Evolutionary conservation across 2,888 invertebrate species (phyloP).

Genomic region (Synanthedon formicaeformis): DNA sequence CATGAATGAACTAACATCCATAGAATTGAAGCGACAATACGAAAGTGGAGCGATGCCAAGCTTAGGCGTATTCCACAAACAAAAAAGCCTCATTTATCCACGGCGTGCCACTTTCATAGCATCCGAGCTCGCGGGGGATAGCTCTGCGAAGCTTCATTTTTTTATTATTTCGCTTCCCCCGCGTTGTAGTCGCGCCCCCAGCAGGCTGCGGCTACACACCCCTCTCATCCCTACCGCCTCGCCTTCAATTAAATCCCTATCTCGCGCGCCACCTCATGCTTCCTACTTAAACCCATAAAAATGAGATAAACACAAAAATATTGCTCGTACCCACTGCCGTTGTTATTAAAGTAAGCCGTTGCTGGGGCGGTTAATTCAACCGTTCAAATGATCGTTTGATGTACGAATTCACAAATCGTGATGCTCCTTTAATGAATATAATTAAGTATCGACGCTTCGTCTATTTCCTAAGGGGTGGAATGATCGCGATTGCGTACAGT

Average conservation of each 20-base stretch:
- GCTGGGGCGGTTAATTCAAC: constrained; percentile 21
- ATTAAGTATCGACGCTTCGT: constrained; percentile 6
- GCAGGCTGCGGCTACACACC: constrained; percentile 36
- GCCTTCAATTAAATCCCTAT: constrained; percentile 68
- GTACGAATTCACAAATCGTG: constrained; percentile 13
- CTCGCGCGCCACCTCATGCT: constrained; percentile 55
- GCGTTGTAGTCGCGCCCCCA: constrained; percentile 22
- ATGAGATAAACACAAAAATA: constrained; percentile 61
- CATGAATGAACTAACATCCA: constrained; percentile 59
- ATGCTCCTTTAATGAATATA: constrained; percentile 13
- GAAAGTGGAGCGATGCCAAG: constrained; percentile 56
- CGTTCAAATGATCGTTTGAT: constrained; percentile 17
- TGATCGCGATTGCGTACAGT: not conserved
- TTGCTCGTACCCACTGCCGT: constrained; percentile 46
- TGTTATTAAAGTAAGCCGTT: constrained; percentile 40
- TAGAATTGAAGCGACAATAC: constrained; percentile 61
- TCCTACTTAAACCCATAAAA: constrained; percentile 61
- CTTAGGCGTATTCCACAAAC: constrained; percentile 64
- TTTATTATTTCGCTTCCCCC: constrained; percentile 58
- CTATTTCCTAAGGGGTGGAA: constrained; percentile 3
- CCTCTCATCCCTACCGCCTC: constrained; percentile 32
- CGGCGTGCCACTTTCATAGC: constrained; percentile 68
- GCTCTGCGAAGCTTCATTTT: constrained; percentile 51
- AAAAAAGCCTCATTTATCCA: constrained; percentile 68
- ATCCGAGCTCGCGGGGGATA: constrained; percentile 63